Percentiles rank a stretch among this genome's conserved stretches.
Conservation (phyloP, 2,888 invertebrate genomes). For the Pandemis cinnamomeana region DNA sequence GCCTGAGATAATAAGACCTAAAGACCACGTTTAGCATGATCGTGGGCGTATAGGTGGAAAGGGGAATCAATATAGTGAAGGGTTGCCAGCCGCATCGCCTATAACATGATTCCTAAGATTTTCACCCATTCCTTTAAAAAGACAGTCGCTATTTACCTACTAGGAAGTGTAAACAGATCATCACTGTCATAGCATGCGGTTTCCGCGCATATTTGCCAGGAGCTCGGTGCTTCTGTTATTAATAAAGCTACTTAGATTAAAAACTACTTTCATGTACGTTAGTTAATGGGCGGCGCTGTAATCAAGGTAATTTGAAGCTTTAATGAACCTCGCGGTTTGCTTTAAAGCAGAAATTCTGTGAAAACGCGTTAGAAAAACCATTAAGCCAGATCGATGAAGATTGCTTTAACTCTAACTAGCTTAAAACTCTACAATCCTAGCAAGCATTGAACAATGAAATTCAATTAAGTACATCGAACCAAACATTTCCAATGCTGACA, state of each 20-base stretch:
- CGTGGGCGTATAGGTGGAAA: too few relatives aligned
- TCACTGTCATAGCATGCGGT: constrained; percentile 53
- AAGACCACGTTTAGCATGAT: too few relatives aligned
- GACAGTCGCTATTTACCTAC: background rate
- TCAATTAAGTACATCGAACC: constrained; percentile 15
- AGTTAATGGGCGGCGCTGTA: constrained; percentile 37
- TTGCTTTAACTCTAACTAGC: background rate
- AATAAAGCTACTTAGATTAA: constrained; percentile 66
- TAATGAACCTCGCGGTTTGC: constrained; percentile 13
- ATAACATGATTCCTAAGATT: too few relatives aligned
- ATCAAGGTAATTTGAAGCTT: constrained; percentile 31
- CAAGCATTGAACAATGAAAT: constrained; percentile 3
- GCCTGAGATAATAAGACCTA: too few relatives aligned
- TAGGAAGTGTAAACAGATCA: constrained; percentile 50
- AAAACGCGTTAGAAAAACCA: constrained; percentile 4
- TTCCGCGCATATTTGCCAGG: constrained; percentile 56
- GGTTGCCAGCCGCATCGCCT: too few relatives aligned
- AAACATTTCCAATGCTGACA: constrained; percentile 15
- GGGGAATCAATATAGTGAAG: too few relatives aligned
- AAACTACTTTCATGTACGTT: constrained; percentile 46
- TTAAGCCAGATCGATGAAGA: background rate
- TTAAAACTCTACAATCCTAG: constrained; percentile 2
- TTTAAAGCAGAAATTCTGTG: constrained; percentile 1
- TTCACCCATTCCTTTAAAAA: too few relatives aligned
- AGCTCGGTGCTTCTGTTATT: constrained; percentile 60